Conservation (phyloP, 2,113 vertebrate species). For the Butorides virescens region DNA sequence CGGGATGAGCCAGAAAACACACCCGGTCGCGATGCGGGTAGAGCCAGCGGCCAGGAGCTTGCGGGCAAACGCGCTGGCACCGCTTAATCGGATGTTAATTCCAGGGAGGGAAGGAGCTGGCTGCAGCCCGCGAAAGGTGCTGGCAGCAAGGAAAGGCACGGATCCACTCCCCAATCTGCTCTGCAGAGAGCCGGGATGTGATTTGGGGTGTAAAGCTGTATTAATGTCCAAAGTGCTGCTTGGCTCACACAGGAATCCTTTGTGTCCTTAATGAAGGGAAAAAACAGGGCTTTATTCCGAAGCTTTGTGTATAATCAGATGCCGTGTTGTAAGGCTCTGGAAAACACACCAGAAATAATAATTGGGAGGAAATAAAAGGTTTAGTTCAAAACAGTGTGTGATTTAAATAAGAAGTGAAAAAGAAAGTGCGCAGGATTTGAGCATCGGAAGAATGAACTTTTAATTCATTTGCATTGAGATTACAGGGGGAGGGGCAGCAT, state of each 20-base stretch:
- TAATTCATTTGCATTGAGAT: slow-evolving; percentile 76
- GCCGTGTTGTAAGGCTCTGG: slow-evolving; percentile 77
- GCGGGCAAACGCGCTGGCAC: slow-evolving; percentile 25
- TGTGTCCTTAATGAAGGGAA: slow-evolving; percentile 81
- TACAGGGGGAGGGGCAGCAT: slow-evolving; percentile 70
- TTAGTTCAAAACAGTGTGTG: slow-evolving; percentile 76
- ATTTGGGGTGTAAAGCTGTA: slow-evolving; percentile 77
- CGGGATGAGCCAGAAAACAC: neutral
- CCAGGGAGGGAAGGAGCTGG: slow-evolving; percentile 67
- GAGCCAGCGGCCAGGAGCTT: slow-evolving; percentile 73
- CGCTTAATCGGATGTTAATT: slow-evolving; percentile 68
- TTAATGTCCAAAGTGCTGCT: slow-evolving; percentile 76
- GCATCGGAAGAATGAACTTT: slow-evolving; percentile 76
- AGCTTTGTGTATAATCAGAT: slow-evolving; percentile 82
- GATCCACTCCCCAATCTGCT: slow-evolving; percentile 72
- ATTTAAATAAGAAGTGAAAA: slow-evolving; percentile 79
- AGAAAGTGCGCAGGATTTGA: slow-evolving; percentile 74
- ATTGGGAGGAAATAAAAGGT: slow-evolving; percentile 80
- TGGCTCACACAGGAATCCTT: slow-evolving; percentile 77
- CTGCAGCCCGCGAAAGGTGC: slow-evolving; percentile 65
- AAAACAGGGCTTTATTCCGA: slow-evolving; percentile 74
- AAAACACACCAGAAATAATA: slow-evolving; percentile 84
- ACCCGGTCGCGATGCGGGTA: accelerated
- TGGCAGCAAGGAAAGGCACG: slow-evolving; percentile 70
- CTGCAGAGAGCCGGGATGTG: slow-evolving; percentile 63